phyloP scores from a whole-genome alignment of 1,140 invertebrate species.

The Leguminivora glycinivorella region DNA sequence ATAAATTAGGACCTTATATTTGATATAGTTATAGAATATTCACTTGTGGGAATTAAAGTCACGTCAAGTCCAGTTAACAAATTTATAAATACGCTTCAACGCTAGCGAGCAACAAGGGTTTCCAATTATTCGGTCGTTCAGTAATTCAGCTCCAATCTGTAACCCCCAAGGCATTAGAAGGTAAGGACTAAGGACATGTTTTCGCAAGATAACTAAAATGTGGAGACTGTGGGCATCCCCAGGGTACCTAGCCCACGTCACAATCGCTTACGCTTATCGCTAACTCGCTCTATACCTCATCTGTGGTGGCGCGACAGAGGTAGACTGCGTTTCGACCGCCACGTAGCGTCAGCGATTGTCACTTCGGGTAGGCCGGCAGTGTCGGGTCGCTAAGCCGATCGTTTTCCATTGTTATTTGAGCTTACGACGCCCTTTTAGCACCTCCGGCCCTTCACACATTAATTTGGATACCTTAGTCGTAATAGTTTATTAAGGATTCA shows the following conservation, averaged over 20 bases:
- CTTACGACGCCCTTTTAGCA: constrained; percentile 37
- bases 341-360: too few species aligned
- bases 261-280: too few species aligned
- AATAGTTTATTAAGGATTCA: constrained; percentile 21
- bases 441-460: constrained; percentile 8
- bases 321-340: too few species aligned
- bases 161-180: constrained; percentile 20
- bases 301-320: too few species aligned
- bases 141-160: neutral
- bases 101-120: neutral
- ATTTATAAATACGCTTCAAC: neutral
- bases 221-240: constrained; percentile 36
- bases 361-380: too few species aligned
- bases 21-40: too few species aligned
- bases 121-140: neutral
- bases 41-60: too few species aligned
- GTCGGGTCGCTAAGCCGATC: constrained; percentile 38
- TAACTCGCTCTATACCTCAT: too few species aligned
- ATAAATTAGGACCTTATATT: too few species aligned
- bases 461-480: constrained; percentile 15
- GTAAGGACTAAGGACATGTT: constrained; percentile 19
- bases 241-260: too few species aligned
- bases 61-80: too few species aligned
- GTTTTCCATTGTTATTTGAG: constrained; percentile 43
- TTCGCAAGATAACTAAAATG: constrained; percentile 23